Evolutionary conservation across 2,888 invertebrate species (phyloP).

Genomic region (Polyploca ridens): DNA sequence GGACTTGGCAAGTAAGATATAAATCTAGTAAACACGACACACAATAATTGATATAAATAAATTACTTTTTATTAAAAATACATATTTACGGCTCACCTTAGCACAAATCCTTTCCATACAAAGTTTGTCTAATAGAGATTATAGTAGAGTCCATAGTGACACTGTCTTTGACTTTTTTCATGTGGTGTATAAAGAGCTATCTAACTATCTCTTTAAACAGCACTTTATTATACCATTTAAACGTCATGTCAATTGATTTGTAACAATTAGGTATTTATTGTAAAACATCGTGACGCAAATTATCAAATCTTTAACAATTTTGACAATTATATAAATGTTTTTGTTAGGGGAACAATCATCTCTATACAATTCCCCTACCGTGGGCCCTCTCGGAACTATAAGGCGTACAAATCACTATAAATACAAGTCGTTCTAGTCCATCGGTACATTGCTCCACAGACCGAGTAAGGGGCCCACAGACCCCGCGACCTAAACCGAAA

Average conservation of each 20-base stretch:
- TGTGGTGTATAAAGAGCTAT: no score
- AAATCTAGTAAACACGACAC: no score
- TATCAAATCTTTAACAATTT: conserved; percentile 20
- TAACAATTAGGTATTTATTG: conserved; percentile 29
- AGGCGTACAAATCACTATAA: conserved; percentile 65
- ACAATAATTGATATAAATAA: no score
- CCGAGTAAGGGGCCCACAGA: conserved; percentile 62
- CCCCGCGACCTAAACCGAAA: conserved; percentile 57
- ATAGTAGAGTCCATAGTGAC: no score
- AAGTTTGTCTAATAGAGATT: no score
- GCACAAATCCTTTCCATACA: no score
- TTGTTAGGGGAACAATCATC: conserved; percentile 35
- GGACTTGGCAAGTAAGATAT: no score
- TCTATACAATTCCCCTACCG: conserved; percentile 53
- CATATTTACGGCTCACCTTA: no score
- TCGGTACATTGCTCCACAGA: conserved; percentile 73
- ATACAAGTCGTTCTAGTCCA: conserved; percentile 58
- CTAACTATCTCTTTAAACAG: no score
- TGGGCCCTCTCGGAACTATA: conserved; percentile 38
- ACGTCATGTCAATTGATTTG: conserved; percentile 20
- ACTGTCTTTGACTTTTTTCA: no score
- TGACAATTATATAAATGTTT: conserved; percentile 13
- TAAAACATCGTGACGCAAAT: conserved; percentile 37
- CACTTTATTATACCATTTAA: not conserved
- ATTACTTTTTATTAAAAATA: no score